Percentiles rank a stretch among this genome's conserved stretches.
Evolutionary conservation across 2,888 invertebrate genomes (phyloP).

Genomic region (Dolomedes plantarius): DNA sequence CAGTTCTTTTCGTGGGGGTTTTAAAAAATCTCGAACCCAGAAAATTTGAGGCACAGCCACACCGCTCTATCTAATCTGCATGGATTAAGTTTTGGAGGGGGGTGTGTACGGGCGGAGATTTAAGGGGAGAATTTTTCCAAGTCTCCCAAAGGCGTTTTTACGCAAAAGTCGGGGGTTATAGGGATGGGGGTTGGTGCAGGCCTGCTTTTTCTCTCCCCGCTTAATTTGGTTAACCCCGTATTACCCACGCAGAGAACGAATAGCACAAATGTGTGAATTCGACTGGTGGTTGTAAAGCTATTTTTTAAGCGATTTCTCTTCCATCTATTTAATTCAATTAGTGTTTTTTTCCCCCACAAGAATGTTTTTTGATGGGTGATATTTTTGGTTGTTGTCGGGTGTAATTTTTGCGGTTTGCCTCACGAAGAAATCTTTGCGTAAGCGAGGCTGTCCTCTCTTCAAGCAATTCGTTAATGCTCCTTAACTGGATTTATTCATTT

Average conservation of each 20-base stretch:
- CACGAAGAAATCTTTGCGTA: conserved; percentile 15
- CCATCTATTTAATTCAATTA: conserved; percentile 59
- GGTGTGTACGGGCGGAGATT: neutral
- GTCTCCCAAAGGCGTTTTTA: conserved; percentile 28
- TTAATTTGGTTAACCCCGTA: conserved; percentile 65
- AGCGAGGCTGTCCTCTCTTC: conserved; percentile 33
- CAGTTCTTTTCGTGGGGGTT: conserved; percentile 31
- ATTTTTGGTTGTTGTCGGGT: conserved; percentile 27
- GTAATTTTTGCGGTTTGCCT: conserved; percentile 17
- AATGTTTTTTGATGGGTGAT: neutral
- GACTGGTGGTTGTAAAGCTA: conserved; percentile 13
- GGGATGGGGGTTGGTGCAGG: conserved; percentile 15
- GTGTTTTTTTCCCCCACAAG: neutral
- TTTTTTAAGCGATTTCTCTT: conserved; percentile 44
- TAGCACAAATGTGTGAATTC: conserved; percentile 30
- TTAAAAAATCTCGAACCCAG: conserved; percentile 51
- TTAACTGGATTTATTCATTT: neutral
- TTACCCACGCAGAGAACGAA: conserved; percentile 39
- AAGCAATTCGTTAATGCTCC: conserved; percentile 23
- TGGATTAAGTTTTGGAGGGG: conserved; percentile 45
- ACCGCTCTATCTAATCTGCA: conserved; percentile 61
- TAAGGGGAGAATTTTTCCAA: neutral
- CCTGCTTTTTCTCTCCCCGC: conserved; percentile 61
- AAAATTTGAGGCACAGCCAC: conserved; percentile 37
- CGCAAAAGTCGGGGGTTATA: neutral